These are phyloP conservation scores for Nesogale talazaci DNA, from an alignment of 2,113 vertebrate species.

Conservation along the genomic window DNA sequence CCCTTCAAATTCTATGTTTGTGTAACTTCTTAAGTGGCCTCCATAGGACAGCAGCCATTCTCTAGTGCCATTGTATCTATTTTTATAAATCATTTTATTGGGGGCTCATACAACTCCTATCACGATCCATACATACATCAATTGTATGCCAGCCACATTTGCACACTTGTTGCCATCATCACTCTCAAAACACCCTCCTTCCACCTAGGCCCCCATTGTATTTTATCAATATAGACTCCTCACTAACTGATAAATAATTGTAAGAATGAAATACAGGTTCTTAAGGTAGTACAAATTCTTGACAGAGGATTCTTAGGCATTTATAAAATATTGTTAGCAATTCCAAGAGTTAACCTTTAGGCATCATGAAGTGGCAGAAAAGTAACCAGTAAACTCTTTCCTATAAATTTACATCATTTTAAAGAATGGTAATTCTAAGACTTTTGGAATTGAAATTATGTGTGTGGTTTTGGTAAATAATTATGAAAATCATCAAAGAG, in stretches of 20 bases:
- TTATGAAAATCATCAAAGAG: neutral
- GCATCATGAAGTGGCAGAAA: neutral
- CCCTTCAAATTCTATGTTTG: too few relatives aligned
- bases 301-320: neutral
- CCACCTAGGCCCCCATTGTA: too few relatives aligned
- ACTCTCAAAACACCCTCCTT: too few relatives aligned
- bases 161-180: too few relatives aligned
- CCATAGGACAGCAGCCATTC: neutral
- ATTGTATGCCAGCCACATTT: too few relatives aligned
- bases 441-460: neutral
- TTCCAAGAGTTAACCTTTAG: neutral
- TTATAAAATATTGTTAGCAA: neutral
- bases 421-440: neutral
- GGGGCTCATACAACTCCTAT: too few relatives aligned
- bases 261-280: neutral
- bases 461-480: neutral
- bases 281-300: neutral
- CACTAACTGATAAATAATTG: constrained; percentile 8
- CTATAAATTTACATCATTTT: neutral
- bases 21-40: too few relatives aligned
- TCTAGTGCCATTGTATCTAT: too few relatives aligned
- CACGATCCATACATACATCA: too few relatives aligned
- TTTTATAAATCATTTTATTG: too few relatives aligned
- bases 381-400: neutral
- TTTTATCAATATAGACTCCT: neutral